A percentile compares a stretch with the other conserved stretches of the same genome.
These are phyloP conservation scores for Atethmia centrago DNA, from an alignment of 2,888 invertebrate genomes.

Conservation along the genomic window DNA sequence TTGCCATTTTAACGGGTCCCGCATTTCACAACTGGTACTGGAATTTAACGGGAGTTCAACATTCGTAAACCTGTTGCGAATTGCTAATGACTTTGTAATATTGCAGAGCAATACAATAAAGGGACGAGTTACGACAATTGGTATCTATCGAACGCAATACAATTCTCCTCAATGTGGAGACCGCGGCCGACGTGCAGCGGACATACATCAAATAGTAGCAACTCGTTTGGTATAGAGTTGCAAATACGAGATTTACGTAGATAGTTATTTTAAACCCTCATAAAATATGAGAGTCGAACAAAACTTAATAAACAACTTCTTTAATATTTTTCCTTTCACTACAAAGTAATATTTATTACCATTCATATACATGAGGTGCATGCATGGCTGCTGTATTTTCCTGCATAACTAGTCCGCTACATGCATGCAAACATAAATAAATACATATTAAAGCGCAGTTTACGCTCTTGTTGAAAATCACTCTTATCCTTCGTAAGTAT, in stretches of 20 bases:
- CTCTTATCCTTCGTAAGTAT: constrained; percentile 59
- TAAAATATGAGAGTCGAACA: constrained; percentile 36
- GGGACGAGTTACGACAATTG: constrained; percentile 12
- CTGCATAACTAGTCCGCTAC: constrained; percentile 37
- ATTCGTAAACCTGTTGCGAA: constrained; percentile 60
- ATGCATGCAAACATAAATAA: constrained; percentile 35
- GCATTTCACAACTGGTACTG: constrained; percentile 66
- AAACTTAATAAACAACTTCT: constrained; percentile 42
- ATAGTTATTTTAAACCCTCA: constrained; percentile 16
- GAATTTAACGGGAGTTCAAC: constrained; percentile 72
- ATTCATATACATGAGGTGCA: constrained; percentile 38
- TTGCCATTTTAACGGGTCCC: constrained; percentile 68
- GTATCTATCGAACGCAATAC: constrained; percentile 12
- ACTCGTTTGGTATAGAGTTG: not conserved
- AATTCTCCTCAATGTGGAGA: constrained; percentile 8
- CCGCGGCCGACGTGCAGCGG: not conserved
- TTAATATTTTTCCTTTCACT: constrained; percentile 50
- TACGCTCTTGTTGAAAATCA: constrained; percentile 52
- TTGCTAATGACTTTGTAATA: constrained; percentile 52
- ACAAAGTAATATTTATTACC: constrained; percentile 54
- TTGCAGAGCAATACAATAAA: constrained; percentile 28
- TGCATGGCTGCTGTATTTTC: constrained; percentile 34
- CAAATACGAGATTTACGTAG: constrained; percentile 3
- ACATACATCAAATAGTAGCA: constrained; percentile 6
- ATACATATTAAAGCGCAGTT: constrained; percentile 35